phyloP scores from a whole-genome alignment of 2,113 vertebrate genomes.

The Equus quagga region DNA sequence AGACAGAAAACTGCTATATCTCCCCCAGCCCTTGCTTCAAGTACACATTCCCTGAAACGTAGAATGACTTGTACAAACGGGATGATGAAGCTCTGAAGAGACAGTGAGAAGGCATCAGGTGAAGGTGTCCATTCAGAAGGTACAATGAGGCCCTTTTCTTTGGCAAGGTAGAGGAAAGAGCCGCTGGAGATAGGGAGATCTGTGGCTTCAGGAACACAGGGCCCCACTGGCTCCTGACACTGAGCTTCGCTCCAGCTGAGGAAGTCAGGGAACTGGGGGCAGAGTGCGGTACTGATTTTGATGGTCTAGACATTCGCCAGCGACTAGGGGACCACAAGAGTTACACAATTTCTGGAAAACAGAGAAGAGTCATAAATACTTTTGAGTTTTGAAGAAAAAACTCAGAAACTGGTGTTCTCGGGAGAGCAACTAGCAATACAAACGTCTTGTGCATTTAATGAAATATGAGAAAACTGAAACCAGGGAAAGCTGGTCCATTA shows the following conservation, averaged over 20 bases:
- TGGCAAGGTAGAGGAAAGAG: neutral
- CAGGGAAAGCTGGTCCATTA: conserved; percentile 41
- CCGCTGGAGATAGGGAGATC: neutral
- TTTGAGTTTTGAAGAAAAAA: neutral
- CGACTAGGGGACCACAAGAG: neutral
- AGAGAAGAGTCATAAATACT: neutral
- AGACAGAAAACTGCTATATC: fast-evolving
- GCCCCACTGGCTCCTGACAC: neutral
- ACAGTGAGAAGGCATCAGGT: fast-evolving
- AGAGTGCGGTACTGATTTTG: fast-evolving
- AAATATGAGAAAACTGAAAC: conserved; percentile 28
- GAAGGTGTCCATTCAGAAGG: neutral
- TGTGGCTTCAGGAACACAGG: neutral
- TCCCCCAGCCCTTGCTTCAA: neutral
- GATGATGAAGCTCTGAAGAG: fast-evolving
- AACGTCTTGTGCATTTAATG: neutral
- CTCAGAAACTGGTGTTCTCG: neutral
- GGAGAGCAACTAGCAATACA: neutral
- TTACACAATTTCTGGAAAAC: neutral
- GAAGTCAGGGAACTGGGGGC: fast-evolving
- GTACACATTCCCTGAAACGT: fast-evolving
- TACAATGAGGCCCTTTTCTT: fast-evolving
- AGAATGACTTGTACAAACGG: fast-evolving
- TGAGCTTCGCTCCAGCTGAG: fast-evolving
- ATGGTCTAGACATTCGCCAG: neutral